These are phyloP conservation scores for Dinocampus coccinellae DNA, from an alignment of 2,888 invertebrate genomes.

Conservation along the genomic window DNA sequence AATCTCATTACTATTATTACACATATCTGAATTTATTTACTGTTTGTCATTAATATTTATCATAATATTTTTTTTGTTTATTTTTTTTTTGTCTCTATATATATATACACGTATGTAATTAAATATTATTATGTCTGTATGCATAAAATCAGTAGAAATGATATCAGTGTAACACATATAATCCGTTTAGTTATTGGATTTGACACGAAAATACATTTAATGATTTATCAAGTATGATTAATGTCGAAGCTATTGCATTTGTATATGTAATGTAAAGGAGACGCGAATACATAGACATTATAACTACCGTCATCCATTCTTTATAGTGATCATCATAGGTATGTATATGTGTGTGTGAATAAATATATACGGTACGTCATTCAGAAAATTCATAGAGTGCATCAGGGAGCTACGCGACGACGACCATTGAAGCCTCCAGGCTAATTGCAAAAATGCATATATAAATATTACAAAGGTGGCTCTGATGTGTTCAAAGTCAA, in stretches of 20 bases:
- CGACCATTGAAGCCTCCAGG: too few species aligned
- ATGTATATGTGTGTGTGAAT: too few species aligned
- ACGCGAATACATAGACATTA: too few species aligned
- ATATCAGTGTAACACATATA: background rate
- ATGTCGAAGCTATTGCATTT: background rate
- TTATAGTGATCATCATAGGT: background rate
- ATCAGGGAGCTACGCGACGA: background rate
- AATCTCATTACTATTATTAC: conserved; percentile 38
- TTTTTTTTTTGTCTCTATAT: background rate
- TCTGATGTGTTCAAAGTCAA: background rate
- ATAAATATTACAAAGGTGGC: background rate
- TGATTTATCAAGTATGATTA: background rate
- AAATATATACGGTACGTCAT: background rate
- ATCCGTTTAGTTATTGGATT: background rate
- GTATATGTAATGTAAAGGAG: too few species aligned
- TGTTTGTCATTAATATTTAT: conserved; percentile 6
- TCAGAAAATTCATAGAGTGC: background rate
- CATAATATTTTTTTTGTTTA: background rate
- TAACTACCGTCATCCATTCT: background rate
- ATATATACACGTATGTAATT: too few species aligned
- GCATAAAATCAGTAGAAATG: background rate
- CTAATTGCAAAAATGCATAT: background rate
- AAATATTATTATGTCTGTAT: too few species aligned
- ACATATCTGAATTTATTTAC: background rate
- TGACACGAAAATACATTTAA: background rate